phyloP scores from a whole-genome alignment of 2,888 invertebrate species.

The Ischnura elegans region DNA sequence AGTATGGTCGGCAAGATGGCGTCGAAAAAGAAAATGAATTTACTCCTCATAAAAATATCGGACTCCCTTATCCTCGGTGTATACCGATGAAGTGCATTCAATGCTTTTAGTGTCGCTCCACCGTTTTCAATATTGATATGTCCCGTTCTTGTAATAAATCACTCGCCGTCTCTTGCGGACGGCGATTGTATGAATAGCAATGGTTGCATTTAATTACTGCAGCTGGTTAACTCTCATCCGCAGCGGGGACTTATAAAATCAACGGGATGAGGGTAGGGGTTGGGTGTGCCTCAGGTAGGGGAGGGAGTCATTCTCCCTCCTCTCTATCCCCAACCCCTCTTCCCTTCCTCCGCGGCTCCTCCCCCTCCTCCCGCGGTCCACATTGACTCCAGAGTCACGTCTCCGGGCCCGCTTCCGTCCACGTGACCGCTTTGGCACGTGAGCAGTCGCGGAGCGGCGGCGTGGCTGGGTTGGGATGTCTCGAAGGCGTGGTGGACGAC shows the following conservation, averaged over 20 bases:
- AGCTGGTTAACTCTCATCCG: slow-evolving; percentile 23
- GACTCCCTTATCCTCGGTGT: background rate
- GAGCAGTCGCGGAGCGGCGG: slow-evolving; percentile 45
- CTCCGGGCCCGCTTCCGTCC: slow-evolving; percentile 50
- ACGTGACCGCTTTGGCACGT: slow-evolving; percentile 56
- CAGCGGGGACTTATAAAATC: background rate
- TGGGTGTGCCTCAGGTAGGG: background rate
- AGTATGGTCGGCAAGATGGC: background rate
- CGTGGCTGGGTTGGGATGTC: background rate
- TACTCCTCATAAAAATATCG: background rate
- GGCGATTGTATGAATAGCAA: slow-evolving; percentile 18
- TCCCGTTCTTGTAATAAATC: slow-evolving; percentile 30
- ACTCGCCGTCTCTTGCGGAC: background rate
- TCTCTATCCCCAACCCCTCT: background rate
- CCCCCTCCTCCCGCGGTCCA: background rate
- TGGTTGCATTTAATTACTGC: slow-evolving; percentile 35
- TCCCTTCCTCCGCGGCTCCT: background rate
- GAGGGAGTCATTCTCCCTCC: background rate
- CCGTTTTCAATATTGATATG: slow-evolving; percentile 35
- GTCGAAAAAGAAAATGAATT: background rate
- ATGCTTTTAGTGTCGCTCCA: background rate
- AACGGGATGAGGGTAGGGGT: background rate
- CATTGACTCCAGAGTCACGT: slow-evolving; percentile 59
- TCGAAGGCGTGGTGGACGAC: background rate
- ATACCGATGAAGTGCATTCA: background rate